Conservation (phyloP, 2,113 vertebrate species). For the Oenanthe melanoleuca region DNA sequence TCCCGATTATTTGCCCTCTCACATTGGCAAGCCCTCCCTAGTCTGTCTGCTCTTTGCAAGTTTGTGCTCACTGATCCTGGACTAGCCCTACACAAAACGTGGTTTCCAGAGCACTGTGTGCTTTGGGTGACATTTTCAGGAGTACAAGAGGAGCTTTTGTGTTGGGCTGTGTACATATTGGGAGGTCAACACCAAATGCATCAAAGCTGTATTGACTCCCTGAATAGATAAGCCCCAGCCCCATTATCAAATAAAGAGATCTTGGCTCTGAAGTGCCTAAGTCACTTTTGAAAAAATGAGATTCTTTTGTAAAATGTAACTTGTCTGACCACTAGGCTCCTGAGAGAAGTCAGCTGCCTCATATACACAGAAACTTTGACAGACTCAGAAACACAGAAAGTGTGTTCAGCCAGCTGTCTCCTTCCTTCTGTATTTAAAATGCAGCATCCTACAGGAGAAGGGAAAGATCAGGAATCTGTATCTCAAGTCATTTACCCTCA, state of each 20-base stretch:
- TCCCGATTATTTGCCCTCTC: background rate
- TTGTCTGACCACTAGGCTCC: background rate
- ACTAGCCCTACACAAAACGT: background rate
- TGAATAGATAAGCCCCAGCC: background rate
- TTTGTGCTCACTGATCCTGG: background rate
- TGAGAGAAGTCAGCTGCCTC: background rate
- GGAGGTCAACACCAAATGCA: slow-evolving; percentile 20
- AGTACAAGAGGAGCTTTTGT: slow-evolving; percentile 49
- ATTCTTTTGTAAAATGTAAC: background rate
- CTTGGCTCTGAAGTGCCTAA: background rate
- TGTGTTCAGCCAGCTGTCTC: background rate
- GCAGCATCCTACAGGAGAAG: background rate
- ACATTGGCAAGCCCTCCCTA: background rate
- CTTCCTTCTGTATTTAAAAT: slow-evolving; percentile 28
- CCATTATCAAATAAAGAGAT: background rate
- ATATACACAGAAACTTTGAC: background rate
- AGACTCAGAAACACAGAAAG: background rate
- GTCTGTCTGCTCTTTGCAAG: background rate
- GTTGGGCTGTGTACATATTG: background rate
- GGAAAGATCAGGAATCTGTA: background rate
- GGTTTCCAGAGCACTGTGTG: slow-evolving; percentile 16
- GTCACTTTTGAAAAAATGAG: background rate
- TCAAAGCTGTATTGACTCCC: background rate
- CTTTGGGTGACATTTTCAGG: slow-evolving; percentile 46
- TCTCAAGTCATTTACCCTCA: slow-evolving; percentile 25